These are phyloP conservation scores for Danaus plexippus DNA, from an alignment of 1,140 invertebrate genomes.

Conservation along the genomic window DNA sequence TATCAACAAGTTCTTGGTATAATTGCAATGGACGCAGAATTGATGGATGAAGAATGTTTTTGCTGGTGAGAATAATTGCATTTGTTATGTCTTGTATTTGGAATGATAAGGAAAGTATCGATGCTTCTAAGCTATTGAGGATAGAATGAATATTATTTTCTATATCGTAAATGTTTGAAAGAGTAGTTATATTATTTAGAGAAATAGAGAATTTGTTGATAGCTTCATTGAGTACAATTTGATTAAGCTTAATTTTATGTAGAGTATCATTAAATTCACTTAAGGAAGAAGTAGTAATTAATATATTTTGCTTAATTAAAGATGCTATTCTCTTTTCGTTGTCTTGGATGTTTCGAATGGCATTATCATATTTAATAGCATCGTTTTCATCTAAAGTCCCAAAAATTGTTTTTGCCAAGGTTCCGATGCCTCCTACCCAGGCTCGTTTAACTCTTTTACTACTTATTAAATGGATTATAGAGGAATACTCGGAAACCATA, in stretches of 20 bases:
- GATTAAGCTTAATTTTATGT: slow-evolving; percentile 22
- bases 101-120: slow-evolving; percentile 19
- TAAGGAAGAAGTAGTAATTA: slow-evolving; percentile 16
- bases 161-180: slow-evolving; percentile 16
- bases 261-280: slow-evolving; percentile 21
- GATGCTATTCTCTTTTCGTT: slow-evolving; percentile 14
- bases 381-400: slow-evolving; percentile 26
- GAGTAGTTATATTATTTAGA: slow-evolving; percentile 16
- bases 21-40: slow-evolving; percentile 21
- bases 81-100: slow-evolving; percentile 25
- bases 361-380: slow-evolving; percentile 19
- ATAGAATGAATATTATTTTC: slow-evolving; percentile 20
- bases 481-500: slow-evolving; percentile 17
- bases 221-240: slow-evolving; percentile 20
- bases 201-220: slow-evolving; percentile 22
- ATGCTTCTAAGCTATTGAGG: slow-evolving; percentile 17
- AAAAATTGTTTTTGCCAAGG: slow-evolving; percentile 21
- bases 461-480: slow-evolving; percentile 19
- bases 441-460: slow-evolving; percentile 13
- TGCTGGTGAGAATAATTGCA: slow-evolving; percentile 21
- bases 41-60: slow-evolving; percentile 21
- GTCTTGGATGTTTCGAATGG: slow-evolving; percentile 15
- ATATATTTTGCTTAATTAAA: slow-evolving; percentile 21
- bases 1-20: slow-evolving; percentile 19
- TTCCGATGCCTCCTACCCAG: slow-evolving; percentile 23